A percentile compares a stretch with the other conserved stretches of the same genome.
phyloP scores from a whole-genome alignment of 2,888 invertebrate species.

The Tuberolachnus salignus region DNA sequence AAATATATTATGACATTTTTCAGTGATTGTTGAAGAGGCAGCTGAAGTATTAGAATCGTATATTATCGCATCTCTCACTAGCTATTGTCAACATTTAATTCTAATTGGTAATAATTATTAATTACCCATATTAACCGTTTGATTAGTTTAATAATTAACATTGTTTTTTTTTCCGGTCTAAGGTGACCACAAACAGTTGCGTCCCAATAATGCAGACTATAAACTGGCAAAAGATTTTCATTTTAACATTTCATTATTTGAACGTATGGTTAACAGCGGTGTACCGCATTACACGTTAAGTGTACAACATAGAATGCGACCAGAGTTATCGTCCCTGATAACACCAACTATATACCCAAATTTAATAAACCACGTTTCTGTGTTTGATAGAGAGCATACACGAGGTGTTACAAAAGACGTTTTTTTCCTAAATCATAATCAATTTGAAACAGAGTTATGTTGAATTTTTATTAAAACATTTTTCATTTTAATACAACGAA shows the following conservation, averaged over 20 bases:
- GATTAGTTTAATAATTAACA: not conserved
- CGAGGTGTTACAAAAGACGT: constrained; percentile 70
- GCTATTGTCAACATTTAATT: constrained; percentile 78
- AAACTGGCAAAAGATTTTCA: constrained; percentile 64
- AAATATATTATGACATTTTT: not conserved
- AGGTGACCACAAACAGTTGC: constrained; percentile 80
- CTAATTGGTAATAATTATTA: constrained; percentile 68
- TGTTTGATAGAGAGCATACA: constrained; percentile 67
- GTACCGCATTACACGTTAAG: constrained; percentile 63
- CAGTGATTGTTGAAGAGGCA: constrained; percentile 80
- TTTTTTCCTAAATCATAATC: constrained; percentile 72
- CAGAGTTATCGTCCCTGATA: constrained; percentile 63
- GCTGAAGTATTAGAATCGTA: constrained; percentile 87
- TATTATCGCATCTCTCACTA: constrained; percentile 77
- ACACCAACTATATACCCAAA: constrained; percentile 73
- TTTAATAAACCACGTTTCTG: constrained; percentile 69
- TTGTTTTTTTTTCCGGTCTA: constrained; percentile 62
- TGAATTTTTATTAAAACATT: not conserved
- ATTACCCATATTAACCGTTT: no score
- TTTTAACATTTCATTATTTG: constrained; percentile 66
- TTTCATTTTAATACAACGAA: no score
- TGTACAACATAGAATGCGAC: constrained; percentile 66
- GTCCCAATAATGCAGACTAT: constrained; percentile 65
- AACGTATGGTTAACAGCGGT: constrained; percentile 65
- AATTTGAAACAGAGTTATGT: constrained; percentile 67